Evolutionary conservation across 2,113 vertebrate species (phyloP).

Genomic region (Odocoileus hemionus): DNA sequence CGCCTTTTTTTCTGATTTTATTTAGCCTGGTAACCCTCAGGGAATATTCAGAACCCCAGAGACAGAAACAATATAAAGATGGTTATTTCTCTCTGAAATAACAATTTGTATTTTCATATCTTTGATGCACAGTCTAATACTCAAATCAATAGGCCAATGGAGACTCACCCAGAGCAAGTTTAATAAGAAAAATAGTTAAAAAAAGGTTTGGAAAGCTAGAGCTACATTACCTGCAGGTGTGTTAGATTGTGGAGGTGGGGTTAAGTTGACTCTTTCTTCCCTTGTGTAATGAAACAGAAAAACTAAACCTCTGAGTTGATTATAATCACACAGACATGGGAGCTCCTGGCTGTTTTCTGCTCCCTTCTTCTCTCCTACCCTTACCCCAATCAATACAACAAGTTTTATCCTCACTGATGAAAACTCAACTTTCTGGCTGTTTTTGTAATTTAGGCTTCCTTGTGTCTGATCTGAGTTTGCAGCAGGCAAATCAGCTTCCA

Average conservation of each 20-base stretch:
- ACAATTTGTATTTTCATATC: slow-evolving; percentile 68
- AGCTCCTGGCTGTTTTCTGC: slow-evolving; percentile 40
- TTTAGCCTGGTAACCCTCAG: not conserved
- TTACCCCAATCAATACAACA: slow-evolving; percentile 55
- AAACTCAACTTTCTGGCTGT: slow-evolving; percentile 39
- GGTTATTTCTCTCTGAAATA: slow-evolving; percentile 55
- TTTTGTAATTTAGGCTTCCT: not conserved
- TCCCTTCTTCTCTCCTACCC: not conserved
- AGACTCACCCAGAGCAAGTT: slow-evolving; percentile 62
- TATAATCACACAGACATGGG: slow-evolving; percentile 53
- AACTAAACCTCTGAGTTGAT: slow-evolving; percentile 30
- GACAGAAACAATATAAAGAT: slow-evolving; percentile 39
- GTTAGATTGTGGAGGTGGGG: not conserved
- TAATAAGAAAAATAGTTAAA: slow-evolving; percentile 71
- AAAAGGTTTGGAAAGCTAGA: slow-evolving; percentile 17
- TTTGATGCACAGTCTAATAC: slow-evolving; percentile 53
- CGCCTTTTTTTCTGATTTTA: not conserved
- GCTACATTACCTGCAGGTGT: slow-evolving; percentile 62
- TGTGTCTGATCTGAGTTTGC: not conserved
- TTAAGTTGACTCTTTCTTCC: slow-evolving; percentile 13
- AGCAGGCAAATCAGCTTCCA: not conserved
- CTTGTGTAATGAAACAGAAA: slow-evolving; percentile 23
- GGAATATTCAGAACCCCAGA: slow-evolving; percentile 31
- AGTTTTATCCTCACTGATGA: slow-evolving; percentile 48
- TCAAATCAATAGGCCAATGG: slow-evolving; percentile 56